Base-by-base conservation (phyloP, 2,113 vertebrate species). In the Gallinago media region DNA sequence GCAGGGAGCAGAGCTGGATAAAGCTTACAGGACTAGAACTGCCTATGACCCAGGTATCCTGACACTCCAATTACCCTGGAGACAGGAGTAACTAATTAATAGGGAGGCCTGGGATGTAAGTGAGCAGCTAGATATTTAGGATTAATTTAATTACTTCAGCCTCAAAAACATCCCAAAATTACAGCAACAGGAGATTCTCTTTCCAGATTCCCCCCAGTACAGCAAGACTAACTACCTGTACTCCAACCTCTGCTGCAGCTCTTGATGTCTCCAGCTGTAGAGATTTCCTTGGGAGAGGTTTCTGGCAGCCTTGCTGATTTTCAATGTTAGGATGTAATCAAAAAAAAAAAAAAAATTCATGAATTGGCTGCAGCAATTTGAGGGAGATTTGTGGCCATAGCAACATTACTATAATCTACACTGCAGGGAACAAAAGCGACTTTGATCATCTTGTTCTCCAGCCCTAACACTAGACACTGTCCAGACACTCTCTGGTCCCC, bases 351-450 rank as follows among this genome's bases (percentile, higher is more conserved):
- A 56, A 73, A 85, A 91, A 95, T 78, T 82, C 76, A 78, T 78
- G 86, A 95, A 93, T 89, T 87, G 83, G 95, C 95, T 97, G 95
- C 91, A 81, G 95, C 76, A 91, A 73, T 87, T 72, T 90, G 76
- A 78, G 70, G 73, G 81, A 91, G 92, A 95, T 92, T 81, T 94
- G 96, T 94, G 96, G 86, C 86, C 96, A 97, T 91, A 97, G 96
- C 96, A 97, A 93, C 95, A 75, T 91, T 94, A 91, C 94, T 78
- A 36, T 34, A 74, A 95, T 71, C 79, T 74, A 12, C 47, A 56
- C 83, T 58, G 92, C 65, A 49, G 44, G 79, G 76, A 96, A 96
- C 92, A 90, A 92, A 92, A 96, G 90, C 56, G 61, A 79, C 88
- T 88, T 54, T 46, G 72, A 94, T 86, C 75, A n/a, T 7, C 20